A percentile compares a stretch with the other conserved stretches of the same genome.
These are phyloP conservation scores for Cordilura impudica DNA, from an alignment of 2,888 invertebrate genomes.

Conservation along the genomic window DNA sequence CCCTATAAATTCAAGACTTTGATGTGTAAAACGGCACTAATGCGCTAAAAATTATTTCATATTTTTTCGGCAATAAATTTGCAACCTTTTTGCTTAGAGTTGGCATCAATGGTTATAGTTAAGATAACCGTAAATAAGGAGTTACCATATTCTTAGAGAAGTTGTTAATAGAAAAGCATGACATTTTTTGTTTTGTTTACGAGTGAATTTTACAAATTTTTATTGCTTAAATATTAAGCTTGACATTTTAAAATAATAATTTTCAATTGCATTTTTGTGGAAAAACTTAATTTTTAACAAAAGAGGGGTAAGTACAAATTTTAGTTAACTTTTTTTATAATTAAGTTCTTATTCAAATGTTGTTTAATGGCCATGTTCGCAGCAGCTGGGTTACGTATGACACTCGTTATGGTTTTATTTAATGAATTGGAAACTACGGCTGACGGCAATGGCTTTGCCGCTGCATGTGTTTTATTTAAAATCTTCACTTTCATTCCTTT, in stretches of 20 bases:
- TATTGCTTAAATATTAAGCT: slow-evolving; percentile 54
- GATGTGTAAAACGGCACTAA: background rate
- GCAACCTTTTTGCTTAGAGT: no score
- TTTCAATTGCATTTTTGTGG: slow-evolving; percentile 27
- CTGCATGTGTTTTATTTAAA: slow-evolving; percentile 45
- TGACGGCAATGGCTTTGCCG: background rate
- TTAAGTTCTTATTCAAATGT: slow-evolving; percentile 51
- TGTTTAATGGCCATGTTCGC: slow-evolving; percentile 30
- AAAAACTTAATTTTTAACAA: slow-evolving; percentile 14
- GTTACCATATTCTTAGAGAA: background rate
- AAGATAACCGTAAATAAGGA: background rate
- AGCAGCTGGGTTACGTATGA: slow-evolving; percentile 27
- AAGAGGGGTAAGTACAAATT: slow-evolving; percentile 32
- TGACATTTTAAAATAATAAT: background rate
- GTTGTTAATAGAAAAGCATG: slow-evolving; percentile 29
- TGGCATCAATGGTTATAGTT: background rate
- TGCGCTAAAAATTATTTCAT: no score
- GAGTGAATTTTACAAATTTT: slow-evolving; percentile 40
- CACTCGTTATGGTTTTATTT: slow-evolving; percentile 9
- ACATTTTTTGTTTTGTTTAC: slow-evolving; percentile 46
- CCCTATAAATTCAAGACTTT: no score
- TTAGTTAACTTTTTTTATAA: slow-evolving; percentile 61
- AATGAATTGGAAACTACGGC: background rate
- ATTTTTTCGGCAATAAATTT: no score
- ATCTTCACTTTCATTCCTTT: slow-evolving; percentile 70